Base-by-base conservation (phyloP, 2,797 vertebrate species). In the Neostethus bicornis region DNA sequence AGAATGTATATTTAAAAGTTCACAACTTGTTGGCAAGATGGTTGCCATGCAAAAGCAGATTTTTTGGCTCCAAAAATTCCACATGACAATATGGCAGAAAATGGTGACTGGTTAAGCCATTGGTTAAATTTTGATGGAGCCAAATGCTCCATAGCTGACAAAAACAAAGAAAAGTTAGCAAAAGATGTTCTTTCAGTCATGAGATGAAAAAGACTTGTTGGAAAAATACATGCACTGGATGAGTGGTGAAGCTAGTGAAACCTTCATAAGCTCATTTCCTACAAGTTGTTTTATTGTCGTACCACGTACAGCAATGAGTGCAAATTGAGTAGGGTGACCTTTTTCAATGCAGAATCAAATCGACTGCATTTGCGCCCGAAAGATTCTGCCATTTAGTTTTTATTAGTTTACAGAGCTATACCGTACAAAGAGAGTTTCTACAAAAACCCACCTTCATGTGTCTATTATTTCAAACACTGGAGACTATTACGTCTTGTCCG, bases 311-410 rank as follows among this genome's bases (percentile, higher is more conserved):
- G 87, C 85, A 82, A 90, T 72, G 85, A 91, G 87, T 91, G 91
- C 89, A 93, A 95, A 94, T 94, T 95, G 92, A 94, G 93, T 89
- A 87, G 85, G 80, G 78, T 93, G 92, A 96, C 93, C 94, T 94
- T 66, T 4, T 93, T 74, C 70, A 90, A 88, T 75, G 84, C 84
- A 73, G 84, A 93, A 81, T 92, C 86, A 91, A 94, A 94, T 87
- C 90, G 91, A 93, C 91, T 93, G 82, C 77, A 67, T 94, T 95
- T 92, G 85, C 87, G 76, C 76, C 69, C 68, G 71, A 93, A 93
- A 92, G 89, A 92, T 93, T 92, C 82, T 84, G 84, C 86, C 87
- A 79, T 92, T 95, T 94, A 75, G 86, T 92, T 91, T 92, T 90
- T 89, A 71, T 89, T 92, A 86, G 71, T 87, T 85, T 60, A 39